phyloP scores from a whole-genome alignment of 2,888 invertebrate species.

The Catocala fraxini region DNA sequence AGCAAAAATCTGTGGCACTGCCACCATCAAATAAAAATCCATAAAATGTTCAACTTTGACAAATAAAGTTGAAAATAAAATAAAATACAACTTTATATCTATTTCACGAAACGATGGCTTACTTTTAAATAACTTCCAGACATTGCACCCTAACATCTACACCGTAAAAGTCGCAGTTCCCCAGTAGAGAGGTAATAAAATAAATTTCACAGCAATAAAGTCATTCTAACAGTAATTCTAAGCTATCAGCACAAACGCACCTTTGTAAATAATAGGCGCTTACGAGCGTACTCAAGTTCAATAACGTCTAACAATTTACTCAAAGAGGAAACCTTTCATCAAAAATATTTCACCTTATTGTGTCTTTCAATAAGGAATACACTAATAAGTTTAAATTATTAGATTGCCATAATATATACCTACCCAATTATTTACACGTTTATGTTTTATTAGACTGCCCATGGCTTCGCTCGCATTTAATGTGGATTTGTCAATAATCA shows the following conservation, averaged over 20 bases:
- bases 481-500: no score
- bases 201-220: conserved; percentile 20
- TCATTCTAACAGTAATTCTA: conserved; percentile 18
- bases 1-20: no score
- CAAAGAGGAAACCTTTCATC: conserved; percentile 7
- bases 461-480: no score
- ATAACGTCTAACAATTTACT: conserved; percentile 16
- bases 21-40: no score
- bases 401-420: no score
- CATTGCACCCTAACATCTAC: conserved; percentile 1
- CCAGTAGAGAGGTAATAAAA: conserved; percentile 20
- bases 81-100: no score
- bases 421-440: no score
- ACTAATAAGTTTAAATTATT: no score
- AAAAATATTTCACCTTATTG: conserved; percentile 7
- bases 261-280: conserved; percentile 30
- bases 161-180: conserved; percentile 11
- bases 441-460: no score
- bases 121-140: background rate
- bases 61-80: no score
- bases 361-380: conserved; percentile 4
- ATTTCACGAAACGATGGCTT: no score
- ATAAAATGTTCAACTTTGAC: no score
- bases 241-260: conserved; percentile 22
- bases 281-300: conserved; percentile 16